Base-by-base conservation (phyloP, 2,888 invertebrate species). In the Melangyna quadrimaculata region DNA sequence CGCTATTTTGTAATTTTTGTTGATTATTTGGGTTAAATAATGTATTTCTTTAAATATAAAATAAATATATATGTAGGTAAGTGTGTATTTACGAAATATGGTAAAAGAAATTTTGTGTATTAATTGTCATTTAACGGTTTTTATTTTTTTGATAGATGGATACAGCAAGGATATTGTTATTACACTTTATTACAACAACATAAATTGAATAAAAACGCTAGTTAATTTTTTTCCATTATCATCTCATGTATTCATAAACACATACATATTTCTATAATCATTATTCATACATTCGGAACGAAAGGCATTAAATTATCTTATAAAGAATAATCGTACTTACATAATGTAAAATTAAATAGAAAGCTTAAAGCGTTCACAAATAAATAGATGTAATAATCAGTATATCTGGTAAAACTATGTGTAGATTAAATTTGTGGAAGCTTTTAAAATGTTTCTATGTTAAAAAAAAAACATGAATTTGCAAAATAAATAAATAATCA, bases 241-340 rank as follows among this genome's bases (percentile, higher is more conserved):
- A 67, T 24, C 10, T 27, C 40, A 69, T 43, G 43, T 43, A 57
- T 29, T 55, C 53, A 43, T 29, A 37, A 22, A 43, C 19, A 40
- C 53, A 43, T 29, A 37, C 14, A 43, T 29, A 40, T 48, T 67
- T 35, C 24, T 51, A 67, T 67, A 51, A 67, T 67, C 10, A 19
- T 43, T 43, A 51, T 27, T 61, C 63, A 51, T 43, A 51, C 65
- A 71, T 57, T 61, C 17, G 51, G 45, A 78, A 63, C 32, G 19
- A 32, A 74, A 74, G 79, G 79, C 73, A 79, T 83, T 74, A 57
- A n/a, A 57, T 51, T 78, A 78, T 83, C 74, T 74, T 70, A 51
- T 55, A 74, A 74, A 79, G 57, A 71, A 74, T 65, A 65, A 43
- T 78, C 78, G 83, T 79, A 83, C 83, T 83, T 83, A 83, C 70